These are phyloP conservation scores for Andrena flavipes DNA, from an alignment of 2,888 invertebrate species.

Conservation along the genomic window DNA sequence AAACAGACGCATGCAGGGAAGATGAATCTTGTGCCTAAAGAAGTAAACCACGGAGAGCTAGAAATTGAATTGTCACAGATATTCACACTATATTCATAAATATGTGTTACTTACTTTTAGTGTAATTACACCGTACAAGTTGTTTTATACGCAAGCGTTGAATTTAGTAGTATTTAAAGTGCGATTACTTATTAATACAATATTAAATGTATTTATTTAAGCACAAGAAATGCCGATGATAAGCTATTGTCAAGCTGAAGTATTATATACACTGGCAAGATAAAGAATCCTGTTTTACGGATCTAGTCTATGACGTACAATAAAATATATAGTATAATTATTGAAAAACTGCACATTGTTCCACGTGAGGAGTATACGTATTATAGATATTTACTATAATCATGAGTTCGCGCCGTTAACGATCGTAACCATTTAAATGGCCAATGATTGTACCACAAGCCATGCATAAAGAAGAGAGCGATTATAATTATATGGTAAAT, in stretches of 20 bases:
- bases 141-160: slow-evolving; percentile 28
- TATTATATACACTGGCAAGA: slow-evolving; percentile 39
- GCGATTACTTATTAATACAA: slow-evolving; percentile 34
- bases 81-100: slow-evolving; percentile 33
- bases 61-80: slow-evolving; percentile 22
- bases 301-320: slow-evolving; percentile 47
- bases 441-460: background rate
- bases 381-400: slow-evolving; percentile 13
- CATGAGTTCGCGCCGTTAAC: background rate
- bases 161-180: slow-evolving; percentile 43
- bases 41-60: slow-evolving; percentile 15
- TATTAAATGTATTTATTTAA: slow-evolving; percentile 33
- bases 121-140: slow-evolving; percentile 14
- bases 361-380: slow-evolving; percentile 9
- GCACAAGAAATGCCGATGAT: slow-evolving; percentile 5
- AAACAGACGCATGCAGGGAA: background rate
- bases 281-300: slow-evolving; percentile 32
- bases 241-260: slow-evolving; percentile 30
- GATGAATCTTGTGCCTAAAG: slow-evolving; percentile 23
- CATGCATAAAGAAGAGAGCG: background rate
- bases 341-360: slow-evolving; percentile 24
- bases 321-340: slow-evolving; percentile 19
- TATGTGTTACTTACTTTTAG: slow-evolving; percentile 26
- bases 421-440: slow-evolving; percentile 1
- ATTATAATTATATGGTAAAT: slow-evolving; percentile 1